Conservation (phyloP, 2,888 invertebrate genomes). For the Hypomecis atomaria region DNA sequence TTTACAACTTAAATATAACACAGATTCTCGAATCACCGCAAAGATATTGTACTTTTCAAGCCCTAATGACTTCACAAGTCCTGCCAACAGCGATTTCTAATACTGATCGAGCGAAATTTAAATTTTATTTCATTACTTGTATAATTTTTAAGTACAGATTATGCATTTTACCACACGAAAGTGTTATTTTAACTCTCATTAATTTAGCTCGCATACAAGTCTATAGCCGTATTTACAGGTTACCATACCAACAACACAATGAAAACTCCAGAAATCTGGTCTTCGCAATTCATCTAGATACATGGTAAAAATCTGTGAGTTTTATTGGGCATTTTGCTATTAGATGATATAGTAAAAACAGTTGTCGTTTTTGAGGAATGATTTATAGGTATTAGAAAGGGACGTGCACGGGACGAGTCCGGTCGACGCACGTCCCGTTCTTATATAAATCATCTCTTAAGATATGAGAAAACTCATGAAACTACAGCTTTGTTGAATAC, state of each 20-base stretch:
- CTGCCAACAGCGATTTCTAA: slow-evolving; percentile 53
- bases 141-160: slow-evolving; percentile 32
- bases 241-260: slow-evolving; percentile 19
- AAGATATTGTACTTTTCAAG: slow-evolving; percentile 52
- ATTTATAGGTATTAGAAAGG: too few species aligned
- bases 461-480: too few species aligned
- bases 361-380: too few species aligned
- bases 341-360: too few species aligned
- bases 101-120: slow-evolving; percentile 55
- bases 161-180: slow-evolving; percentile 10
- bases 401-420: too few species aligned
- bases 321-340: too few species aligned
- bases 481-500: too few species aligned
- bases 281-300: slow-evolving; percentile 27
- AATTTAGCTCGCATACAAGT: slow-evolving; percentile 15
- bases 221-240: slow-evolving; percentile 26
- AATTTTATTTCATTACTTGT: slow-evolving; percentile 12
- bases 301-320: not conserved
- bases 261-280: slow-evolving; percentile 22
- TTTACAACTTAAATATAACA: slow-evolving; percentile 60
- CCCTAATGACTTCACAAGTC: slow-evolving; percentile 26
- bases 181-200: slow-evolving; percentile 12
- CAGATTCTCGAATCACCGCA: slow-evolving; percentile 56
- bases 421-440: too few species aligned
- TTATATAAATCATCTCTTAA: too few species aligned